A percentile compares a stretch with the other conserved stretches of the same genome.
Conservation (phyloP, 2,113 vertebrate genomes). For the Triplophysa tibetana region DNA sequence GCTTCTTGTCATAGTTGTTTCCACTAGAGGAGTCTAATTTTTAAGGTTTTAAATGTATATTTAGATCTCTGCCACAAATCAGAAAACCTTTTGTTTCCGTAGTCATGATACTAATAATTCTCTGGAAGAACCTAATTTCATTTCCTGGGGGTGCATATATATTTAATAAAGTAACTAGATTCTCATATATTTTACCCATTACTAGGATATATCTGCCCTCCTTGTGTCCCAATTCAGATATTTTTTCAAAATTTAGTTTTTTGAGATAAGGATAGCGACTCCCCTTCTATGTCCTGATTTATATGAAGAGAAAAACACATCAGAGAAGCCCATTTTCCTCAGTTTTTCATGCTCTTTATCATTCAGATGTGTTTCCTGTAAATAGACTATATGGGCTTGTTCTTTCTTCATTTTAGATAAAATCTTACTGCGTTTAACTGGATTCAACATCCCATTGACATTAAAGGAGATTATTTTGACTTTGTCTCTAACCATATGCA, state of each 20-base stretch:
- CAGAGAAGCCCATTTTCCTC: neutral
- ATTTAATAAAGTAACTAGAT: neutral
- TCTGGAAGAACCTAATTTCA: neutral
- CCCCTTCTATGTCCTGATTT: neutral
- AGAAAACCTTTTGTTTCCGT: too few species aligned
- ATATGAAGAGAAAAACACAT: neutral
- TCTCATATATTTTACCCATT: neutral
- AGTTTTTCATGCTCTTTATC: neutral
- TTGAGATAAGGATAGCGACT: slow-evolving; percentile 24
- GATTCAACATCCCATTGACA: neutral
- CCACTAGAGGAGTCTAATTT: too few species aligned
- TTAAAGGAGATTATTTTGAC: neutral
- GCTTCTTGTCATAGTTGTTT: too few species aligned
- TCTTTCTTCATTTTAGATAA: neutral
- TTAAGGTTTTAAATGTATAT: too few species aligned
- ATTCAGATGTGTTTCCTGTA: neutral
- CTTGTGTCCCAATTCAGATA: neutral
- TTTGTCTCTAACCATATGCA: too few species aligned
- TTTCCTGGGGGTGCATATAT: neutral
- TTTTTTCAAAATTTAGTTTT: neutral
- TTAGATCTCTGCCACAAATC: too few species aligned
- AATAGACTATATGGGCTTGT: neutral
- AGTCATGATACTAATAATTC: too few species aligned
- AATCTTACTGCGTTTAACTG: slow-evolving; percentile 11
- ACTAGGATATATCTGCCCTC: slow-evolving; percentile 14